Evolutionary conservation across 2,888 invertebrate species (phyloP), one percentile per base, ranked within the genome.

Genomic region (Crepidodera aurea): DNA sequence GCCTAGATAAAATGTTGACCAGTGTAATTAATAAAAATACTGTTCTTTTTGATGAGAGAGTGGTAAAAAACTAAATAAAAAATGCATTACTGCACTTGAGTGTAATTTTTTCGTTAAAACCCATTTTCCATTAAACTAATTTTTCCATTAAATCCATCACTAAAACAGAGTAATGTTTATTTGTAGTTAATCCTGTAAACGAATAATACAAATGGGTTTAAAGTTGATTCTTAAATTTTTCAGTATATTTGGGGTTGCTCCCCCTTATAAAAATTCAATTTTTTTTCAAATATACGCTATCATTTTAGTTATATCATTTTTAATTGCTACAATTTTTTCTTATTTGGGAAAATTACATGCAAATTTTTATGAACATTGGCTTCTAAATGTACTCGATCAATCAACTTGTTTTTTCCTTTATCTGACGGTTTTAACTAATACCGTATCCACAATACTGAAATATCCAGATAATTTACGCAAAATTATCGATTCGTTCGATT

Each of bases 331-430:
- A 0, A 7, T 34, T 5, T 19, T 25, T 22, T 48, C 56, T 27
- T 48, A 37, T 48, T 37, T 48, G 5, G 56, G 37, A 37, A 56
- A 56, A 13, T 16, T 56, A n/a, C 10, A 19, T 1, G 18, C 32
- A 4, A 15, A 0, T 8, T 56, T 56, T 15, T 34, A 48, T 19
- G 1, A 22, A 5, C 19, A 37, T 0, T 37, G 37, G 32, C 19
- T 56, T 4, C 22, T 56, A 10, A 56, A 42, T 37, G 13, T 56
- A 25, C 8, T 44, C 1, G 56, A 56, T 37, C 44, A 48, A 48
- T n/a, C 44, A n/a, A 37, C 56, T 3, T 37, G 44, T 27, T 18
- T 56, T 18, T 56, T 56, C 25, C 37, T 56, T 8, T 44, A 46
- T 37, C 8, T 48, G 13, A 48, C 48, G n/a, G 48, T 56, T 6